Evolutionary conservation across 2,113 vertebrate species (phyloP).

Genomic region (Takifugu flavidus): DNA sequence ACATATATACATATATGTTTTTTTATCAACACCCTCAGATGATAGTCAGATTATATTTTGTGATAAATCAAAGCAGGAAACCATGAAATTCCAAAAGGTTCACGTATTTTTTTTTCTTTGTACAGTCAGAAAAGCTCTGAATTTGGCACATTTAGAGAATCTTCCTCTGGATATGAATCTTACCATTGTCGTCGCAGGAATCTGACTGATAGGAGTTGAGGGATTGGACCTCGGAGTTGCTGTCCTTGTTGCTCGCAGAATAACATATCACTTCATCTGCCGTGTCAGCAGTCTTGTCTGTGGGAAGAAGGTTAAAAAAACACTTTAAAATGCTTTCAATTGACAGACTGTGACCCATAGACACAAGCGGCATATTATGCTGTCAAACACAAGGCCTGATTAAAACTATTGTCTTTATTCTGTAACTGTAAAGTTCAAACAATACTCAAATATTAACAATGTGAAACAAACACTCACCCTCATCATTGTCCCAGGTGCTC

Average conservation of each 20-base stretch:
- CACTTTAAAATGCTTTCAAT: background rate
- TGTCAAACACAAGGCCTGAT: no score
- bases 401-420: no score
- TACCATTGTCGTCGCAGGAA: constrained; percentile 96
- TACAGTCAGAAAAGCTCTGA: background rate
- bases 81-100: background rate
- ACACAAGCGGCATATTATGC: no score
- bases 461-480: constrained; percentile 69
- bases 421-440: no score
- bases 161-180: constrained; percentile 45
- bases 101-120: background rate
- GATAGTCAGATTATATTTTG: no score
- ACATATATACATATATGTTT: no score
- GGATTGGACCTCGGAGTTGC: constrained; percentile 93
- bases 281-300: constrained; percentile 88
- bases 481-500: constrained; percentile 86
- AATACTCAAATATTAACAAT: background rate
- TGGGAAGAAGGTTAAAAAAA: background rate
- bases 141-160: background rate
- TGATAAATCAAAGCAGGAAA: no score
- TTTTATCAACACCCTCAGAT: no score
- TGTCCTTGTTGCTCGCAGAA: constrained; percentile 92
- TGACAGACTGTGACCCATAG: background rate
- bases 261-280: constrained; percentile 90
- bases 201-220: constrained; percentile 96